Evolutionary conservation across 2,888 invertebrate genomes (phyloP).

Genomic region (Matsumyia berberina): DNA sequence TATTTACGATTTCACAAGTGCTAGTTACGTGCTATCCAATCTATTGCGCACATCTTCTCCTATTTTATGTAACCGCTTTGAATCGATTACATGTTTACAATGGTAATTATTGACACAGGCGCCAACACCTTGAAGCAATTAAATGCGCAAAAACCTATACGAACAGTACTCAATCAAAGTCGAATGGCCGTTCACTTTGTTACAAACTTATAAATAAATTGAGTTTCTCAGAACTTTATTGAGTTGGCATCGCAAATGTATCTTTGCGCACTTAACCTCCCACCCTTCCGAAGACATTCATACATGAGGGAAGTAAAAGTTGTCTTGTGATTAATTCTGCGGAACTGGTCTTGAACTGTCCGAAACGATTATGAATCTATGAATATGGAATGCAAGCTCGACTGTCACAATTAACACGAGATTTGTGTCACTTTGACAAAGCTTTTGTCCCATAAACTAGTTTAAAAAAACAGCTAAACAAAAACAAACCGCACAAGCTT

Average conservation of each 20-base stretch:
- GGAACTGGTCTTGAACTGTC: constrained; percentile 43
- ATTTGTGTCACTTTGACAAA: constrained; percentile 26
- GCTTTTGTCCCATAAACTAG: constrained; percentile 40
- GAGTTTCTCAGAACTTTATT: constrained; percentile 22
- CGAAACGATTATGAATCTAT: constrained; percentile 32
- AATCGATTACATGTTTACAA: constrained; percentile 3
- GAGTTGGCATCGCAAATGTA: constrained; percentile 5
- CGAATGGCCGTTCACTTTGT: background rate
- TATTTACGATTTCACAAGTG: no score
- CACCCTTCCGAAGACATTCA: background rate
- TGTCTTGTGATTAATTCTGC: constrained; percentile 34
- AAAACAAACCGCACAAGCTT: constrained; percentile 3
- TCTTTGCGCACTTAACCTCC: background rate
- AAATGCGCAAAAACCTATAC: constrained; percentile 1
- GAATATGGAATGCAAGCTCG: constrained; percentile 30
- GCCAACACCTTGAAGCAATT: constrained; percentile 6
- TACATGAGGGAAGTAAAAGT: constrained; percentile 36
- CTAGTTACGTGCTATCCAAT: no score
- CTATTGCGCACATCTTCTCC: background rate
- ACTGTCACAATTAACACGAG: constrained; percentile 5
- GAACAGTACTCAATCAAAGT: background rate
- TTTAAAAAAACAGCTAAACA: constrained; percentile 14
- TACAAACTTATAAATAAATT: background rate
- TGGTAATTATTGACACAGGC: constrained; percentile 17
- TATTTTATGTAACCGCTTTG: background rate